Evolutionary conservation across 2,113 vertebrate species (phyloP).

Genomic region (Larimichthys polyactis): DNA sequence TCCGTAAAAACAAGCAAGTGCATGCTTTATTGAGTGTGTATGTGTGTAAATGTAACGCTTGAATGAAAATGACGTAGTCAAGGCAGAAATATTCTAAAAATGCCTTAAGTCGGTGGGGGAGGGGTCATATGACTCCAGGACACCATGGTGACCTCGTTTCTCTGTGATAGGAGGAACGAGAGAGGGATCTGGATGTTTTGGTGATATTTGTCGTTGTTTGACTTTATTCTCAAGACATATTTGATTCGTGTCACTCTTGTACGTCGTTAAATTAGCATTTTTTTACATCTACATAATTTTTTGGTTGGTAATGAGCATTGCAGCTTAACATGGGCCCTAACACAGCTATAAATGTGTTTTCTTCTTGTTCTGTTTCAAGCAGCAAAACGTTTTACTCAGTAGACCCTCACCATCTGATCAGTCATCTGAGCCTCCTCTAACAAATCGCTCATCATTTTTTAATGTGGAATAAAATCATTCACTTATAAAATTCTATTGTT

Average conservation of each 20-base stretch:
- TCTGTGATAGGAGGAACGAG: not conserved
- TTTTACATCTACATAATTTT: not conserved
- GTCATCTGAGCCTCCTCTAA: not conserved
- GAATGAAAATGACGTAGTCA: slow-evolving; percentile 58
- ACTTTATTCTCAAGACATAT: slow-evolving; percentile 16
- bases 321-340: not conserved
- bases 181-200: slow-evolving; percentile 2
- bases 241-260: slow-evolving; percentile 17
- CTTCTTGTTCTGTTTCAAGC: not conserved
- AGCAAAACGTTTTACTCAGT: not conserved
- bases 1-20: not conserved
- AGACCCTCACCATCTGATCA: not conserved
- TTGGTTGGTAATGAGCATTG: not conserved
- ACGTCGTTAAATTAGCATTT: not conserved
- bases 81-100: slow-evolving; percentile 74
- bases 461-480: not conserved
- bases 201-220: not conserved
- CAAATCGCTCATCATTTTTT: too few relatives aligned
- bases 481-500: not conserved
- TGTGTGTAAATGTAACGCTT: slow-evolving; percentile 39
- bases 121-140: slow-evolving; percentile 72
- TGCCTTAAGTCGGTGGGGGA: slow-evolving; percentile 76
- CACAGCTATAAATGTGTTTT: not conserved
- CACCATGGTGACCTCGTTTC: slow-evolving; percentile 68
- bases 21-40: slow-evolving; percentile 5